These are phyloP conservation scores for Chelonia mydas DNA, from an alignment of 2,797 vertebrate genomes.

Conservation along the genomic window DNA sequence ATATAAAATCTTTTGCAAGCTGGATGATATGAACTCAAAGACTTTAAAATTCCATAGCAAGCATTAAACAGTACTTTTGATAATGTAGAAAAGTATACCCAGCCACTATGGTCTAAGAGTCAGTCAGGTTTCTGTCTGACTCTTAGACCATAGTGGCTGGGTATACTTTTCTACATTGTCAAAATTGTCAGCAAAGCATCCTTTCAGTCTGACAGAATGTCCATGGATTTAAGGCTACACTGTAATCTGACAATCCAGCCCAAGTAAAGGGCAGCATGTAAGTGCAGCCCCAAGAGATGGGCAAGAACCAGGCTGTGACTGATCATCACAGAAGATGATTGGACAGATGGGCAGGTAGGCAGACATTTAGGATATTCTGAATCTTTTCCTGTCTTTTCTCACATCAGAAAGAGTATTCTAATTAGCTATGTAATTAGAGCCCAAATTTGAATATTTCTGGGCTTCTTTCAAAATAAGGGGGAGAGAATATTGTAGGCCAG, in stretches of 20 bases:
- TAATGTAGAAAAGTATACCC: neutral
- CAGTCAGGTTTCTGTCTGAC: neutral
- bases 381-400: neutral
- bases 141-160: no score
- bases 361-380: neutral
- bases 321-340: neutral
- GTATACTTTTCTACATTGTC: no score
- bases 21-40: neutral
- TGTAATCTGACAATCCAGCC: fast-evolving
- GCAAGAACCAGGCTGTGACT: neutral
- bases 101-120: fast-evolving
- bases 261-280: neutral
- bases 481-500: neutral
- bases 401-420: neutral
- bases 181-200: neutral
- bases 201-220: neutral
- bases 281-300: neutral
- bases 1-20: neutral
- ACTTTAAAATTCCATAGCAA: neutral
- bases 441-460: neutral
- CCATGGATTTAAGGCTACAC: neutral
- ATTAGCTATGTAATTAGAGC: neutral
- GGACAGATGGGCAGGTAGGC: neutral
- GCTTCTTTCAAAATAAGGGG: neutral
- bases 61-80: neutral